A percentile compares a stretch with the other conserved stretches of the same genome.
Evolutionary conservation across 2,113 vertebrate genomes (phyloP).

Genomic region (Channa argus): DNA sequence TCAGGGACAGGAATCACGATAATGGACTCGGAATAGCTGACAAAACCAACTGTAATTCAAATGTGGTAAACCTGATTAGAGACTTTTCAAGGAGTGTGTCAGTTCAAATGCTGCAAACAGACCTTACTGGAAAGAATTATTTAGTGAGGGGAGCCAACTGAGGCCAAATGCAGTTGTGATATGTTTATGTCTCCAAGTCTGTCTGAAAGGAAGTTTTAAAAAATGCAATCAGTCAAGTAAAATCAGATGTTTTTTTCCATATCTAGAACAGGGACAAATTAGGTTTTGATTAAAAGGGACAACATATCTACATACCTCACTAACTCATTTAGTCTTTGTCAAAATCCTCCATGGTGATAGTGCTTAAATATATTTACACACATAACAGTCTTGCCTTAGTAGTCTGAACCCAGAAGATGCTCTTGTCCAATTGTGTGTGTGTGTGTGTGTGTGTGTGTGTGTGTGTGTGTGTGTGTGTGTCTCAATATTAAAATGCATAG

Average conservation of each 20-base stretch:
- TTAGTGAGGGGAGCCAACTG: background rate
- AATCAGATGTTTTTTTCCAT: background rate
- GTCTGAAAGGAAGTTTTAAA: background rate
- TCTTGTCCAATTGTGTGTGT: too few species aligned
- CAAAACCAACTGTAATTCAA: background rate
- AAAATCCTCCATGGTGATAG: conserved; percentile 14
- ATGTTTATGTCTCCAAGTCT: conserved; percentile 26
- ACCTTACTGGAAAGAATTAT: conserved; percentile 17
- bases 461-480: background rate
- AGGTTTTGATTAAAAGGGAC: background rate
- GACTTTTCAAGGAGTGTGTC: background rate
- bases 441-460: conserved; percentile 10
- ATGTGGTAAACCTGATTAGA: conserved; percentile 16
- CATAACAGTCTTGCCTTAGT: too few species aligned
- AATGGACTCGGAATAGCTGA: conserved; percentile 26
- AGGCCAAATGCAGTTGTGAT: background rate
- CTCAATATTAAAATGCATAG: conserved; percentile 41
- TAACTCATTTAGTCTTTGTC: background rate
- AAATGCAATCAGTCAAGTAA: background rate
- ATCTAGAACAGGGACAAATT: background rate
- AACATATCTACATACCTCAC: background rate
- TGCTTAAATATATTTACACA: conserved; percentile 20
- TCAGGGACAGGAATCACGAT: conserved; percentile 25
- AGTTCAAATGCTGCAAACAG: conserved; percentile 18
- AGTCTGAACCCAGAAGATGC: too few species aligned